Conservation (phyloP, 2,113 vertebrate species). For the Seriola aureovittata region DNA sequence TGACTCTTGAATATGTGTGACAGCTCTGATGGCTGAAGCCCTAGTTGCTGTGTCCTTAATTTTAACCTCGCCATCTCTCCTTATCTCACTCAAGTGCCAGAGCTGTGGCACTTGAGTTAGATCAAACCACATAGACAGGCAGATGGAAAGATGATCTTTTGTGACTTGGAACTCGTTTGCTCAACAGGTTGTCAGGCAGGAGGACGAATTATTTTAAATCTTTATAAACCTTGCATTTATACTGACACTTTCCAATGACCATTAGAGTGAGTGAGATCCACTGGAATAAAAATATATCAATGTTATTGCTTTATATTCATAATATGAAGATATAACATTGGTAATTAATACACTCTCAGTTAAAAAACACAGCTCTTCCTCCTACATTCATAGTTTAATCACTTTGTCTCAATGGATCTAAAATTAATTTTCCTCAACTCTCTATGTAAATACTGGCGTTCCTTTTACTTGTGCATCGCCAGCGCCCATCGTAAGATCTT, state of each 20-base stretch:
- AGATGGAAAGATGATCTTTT: slow-evolving; percentile 33
- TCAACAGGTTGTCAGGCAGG: slow-evolving; percentile 58
- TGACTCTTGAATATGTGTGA: slow-evolving; percentile 34
- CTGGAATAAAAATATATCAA: not conserved
- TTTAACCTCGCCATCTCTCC: slow-evolving; percentile 35
- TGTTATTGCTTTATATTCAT: not conserved
- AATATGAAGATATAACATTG: not conserved
- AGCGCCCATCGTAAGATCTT: not conserved
- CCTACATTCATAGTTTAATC: not conserved
- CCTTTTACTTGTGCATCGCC: slow-evolving; percentile 6
- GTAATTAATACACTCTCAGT: not conserved
- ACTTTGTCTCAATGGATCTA: slow-evolving; percentile 3
- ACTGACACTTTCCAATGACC: not conserved
- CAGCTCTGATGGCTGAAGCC: slow-evolving; percentile 38
- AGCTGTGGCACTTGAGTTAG: slow-evolving; percentile 25
- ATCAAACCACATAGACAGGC: slow-evolving; percentile 13
- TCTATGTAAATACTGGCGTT: slow-evolving; percentile 40
- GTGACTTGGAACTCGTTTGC: slow-evolving; percentile 18
- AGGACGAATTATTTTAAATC: not conserved
- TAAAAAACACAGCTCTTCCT: not conserved
- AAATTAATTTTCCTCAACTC: slow-evolving; percentile 15
- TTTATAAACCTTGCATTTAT: not conserved
- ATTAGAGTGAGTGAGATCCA: not conserved
- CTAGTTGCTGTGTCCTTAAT: slow-evolving; percentile 47
- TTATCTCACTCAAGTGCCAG: slow-evolving; percentile 34